A percentile compares a stretch with the other conserved stretches of the same genome.
Evolutionary conservation across 2,113 vertebrate genomes (phyloP).

Genomic region (Thermophis baileyi): DNA sequence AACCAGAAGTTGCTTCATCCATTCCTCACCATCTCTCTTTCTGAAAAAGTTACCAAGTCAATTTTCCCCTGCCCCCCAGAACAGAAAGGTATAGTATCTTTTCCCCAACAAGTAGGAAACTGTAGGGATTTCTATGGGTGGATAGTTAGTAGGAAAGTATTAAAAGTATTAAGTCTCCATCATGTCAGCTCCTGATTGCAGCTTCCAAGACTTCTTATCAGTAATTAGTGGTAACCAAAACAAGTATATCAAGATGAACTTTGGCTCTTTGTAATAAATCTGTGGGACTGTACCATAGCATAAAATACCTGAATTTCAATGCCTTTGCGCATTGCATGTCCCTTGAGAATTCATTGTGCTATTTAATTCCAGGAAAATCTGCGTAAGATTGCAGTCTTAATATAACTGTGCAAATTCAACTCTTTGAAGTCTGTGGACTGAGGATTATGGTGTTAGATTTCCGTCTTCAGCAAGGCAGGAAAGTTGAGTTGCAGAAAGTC

Average conservation of each 20-base stretch:
- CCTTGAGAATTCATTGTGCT: neutral
- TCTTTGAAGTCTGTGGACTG: neutral
- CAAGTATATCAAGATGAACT: rapidly evolving
- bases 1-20: neutral
- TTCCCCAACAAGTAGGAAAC: neutral
- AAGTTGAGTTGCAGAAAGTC: neutral
- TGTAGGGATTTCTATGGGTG: neutral
- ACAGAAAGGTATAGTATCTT: neutral
- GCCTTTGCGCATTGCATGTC: neutral
- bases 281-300: neutral
- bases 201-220: neutral
- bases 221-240: neutral
- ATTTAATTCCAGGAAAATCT: neutral
- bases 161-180: neutral
- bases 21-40: neutral
- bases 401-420: neutral
- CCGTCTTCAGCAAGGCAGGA: neutral
- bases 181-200: neutral
- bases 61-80: no score
- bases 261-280: neutral
- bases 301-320: neutral
- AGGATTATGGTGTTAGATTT: neutral
- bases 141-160: neutral
- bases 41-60: neutral
- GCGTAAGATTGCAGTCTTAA: neutral